These are phyloP conservation scores for Oreochromis spilurus DNA, from an alignment of 2,113 vertebrate species.

Conservation along the genomic window DNA sequence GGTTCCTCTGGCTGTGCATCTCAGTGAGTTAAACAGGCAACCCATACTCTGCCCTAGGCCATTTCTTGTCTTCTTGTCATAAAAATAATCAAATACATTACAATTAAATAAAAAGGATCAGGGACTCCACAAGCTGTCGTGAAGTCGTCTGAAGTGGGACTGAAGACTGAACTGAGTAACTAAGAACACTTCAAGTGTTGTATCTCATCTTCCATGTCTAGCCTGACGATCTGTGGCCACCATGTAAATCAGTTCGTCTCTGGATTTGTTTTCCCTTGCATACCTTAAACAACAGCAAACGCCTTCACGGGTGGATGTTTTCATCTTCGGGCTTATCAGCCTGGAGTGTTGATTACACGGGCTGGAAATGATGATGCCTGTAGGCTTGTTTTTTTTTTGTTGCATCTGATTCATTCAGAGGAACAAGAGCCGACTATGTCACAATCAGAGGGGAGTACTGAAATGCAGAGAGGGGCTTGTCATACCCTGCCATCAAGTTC, in stretches of 20 bases:
- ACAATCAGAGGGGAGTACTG: slow-evolving; percentile 7
- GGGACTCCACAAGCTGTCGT: neutral
- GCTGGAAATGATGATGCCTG: slow-evolving; percentile 34
- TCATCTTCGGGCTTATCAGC: slow-evolving; percentile 55
- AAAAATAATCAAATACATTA: neutral
- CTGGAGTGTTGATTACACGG: slow-evolving; percentile 50
- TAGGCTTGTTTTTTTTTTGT: slow-evolving; percentile 43
- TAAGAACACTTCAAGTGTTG: neutral
- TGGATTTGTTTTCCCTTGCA: slow-evolving; percentile 1
- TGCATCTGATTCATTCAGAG: slow-evolving; percentile 32
- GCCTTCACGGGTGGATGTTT: slow-evolving; percentile 31
- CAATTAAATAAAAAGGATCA: neutral
- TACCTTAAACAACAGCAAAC: slow-evolving; percentile 12
- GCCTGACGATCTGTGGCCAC: neutral
- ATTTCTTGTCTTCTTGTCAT: neutral
- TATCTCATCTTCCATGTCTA: neutral
- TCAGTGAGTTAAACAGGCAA: neutral
- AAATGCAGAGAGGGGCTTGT: neutral
- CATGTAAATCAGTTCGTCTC: slow-evolving; percentile 46
- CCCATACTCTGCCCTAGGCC: neutral
- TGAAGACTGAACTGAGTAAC: slow-evolving; percentile 10
- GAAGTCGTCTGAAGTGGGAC: neutral
- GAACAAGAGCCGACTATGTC: slow-evolving; percentile 23
- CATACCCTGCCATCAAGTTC: slow-evolving; percentile 15
- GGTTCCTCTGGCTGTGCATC: neutral